phyloP scores from a whole-genome alignment of 30 jellyfish, hydroid and myxozoan genomes.

The Pseudorhiza aurosa region DNA sequence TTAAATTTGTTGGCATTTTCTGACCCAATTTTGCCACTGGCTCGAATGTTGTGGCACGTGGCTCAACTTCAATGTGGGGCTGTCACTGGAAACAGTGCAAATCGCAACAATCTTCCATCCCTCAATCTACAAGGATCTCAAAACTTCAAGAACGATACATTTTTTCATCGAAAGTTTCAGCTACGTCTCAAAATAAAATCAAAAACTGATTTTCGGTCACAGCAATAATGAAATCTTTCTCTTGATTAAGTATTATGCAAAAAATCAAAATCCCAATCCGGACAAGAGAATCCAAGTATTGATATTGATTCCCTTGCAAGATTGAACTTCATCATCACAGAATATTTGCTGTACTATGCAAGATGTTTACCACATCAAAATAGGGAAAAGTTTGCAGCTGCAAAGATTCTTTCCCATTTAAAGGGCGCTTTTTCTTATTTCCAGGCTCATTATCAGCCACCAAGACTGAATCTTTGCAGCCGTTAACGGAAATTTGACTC shows the following conservation, averaged over 20 bases:
- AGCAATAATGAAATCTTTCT: background rate
- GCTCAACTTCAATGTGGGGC: too few relatives aligned
- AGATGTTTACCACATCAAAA: conserved; percentile 26
- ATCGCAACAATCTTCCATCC: too few relatives aligned
- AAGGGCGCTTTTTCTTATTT: conserved; percentile 12
- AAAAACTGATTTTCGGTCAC: background rate
- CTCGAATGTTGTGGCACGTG: too few relatives aligned
- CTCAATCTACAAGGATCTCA: too few relatives aligned
- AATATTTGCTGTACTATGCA: too few relatives aligned
- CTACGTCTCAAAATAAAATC: background rate
- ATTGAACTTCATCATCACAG: too few relatives aligned
- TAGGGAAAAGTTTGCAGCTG: background rate
- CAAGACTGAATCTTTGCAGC: background rate
- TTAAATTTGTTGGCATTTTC: too few relatives aligned
- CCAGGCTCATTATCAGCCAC: conserved; percentile 46
- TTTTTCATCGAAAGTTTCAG: too few relatives aligned
- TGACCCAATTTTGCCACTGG: too few relatives aligned
- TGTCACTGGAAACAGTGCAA: too few relatives aligned
- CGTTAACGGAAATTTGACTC: conserved; percentile 1
- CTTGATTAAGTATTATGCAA: background rate
- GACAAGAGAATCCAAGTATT: background rate
- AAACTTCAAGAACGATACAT: background rate
- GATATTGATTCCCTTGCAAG: too few relatives aligned
- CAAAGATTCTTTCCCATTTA: background rate
- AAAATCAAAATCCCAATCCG: background rate